Evolutionary conservation across 2,888 invertebrate species (phyloP).

Genomic region (Stenotaenia linearis): DNA sequence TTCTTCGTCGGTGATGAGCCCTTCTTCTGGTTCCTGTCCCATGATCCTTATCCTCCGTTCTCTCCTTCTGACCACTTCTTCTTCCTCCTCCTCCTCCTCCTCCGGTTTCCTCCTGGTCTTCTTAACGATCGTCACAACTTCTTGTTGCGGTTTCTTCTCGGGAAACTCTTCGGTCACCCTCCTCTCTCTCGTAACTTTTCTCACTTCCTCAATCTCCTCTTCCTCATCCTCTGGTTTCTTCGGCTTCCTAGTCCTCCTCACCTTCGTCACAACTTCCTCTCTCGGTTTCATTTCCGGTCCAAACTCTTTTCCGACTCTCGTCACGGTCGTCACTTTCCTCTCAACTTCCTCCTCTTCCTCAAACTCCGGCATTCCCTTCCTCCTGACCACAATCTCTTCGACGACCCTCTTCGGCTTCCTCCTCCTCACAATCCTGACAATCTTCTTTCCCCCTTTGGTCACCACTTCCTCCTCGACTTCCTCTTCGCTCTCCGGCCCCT

Average conservation of each 20-base stretch:
- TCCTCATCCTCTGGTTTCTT: not conserved
- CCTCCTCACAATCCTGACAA: not conserved
- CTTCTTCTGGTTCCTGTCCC: not conserved
- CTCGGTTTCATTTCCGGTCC: not conserved
- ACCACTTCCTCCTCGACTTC: not conserved
- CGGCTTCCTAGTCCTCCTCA: not conserved
- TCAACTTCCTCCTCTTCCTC: not conserved
- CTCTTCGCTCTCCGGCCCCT: not conserved
- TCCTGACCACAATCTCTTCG: not conserved
- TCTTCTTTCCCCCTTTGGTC: no score
- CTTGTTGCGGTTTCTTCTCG: no score
- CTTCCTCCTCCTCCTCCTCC: slow-evolving; percentile 28
- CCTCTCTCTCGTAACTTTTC: not conserved
- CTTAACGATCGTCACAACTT: not conserved
- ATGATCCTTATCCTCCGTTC: not conserved
- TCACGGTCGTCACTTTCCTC: no score
- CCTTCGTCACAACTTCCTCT: not conserved
- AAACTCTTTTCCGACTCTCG: not conserved
- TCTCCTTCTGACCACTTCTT: not conserved
- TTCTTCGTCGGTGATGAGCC: not conserved
- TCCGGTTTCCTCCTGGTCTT: slow-evolving; percentile 28
- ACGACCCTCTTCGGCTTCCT: not conserved
- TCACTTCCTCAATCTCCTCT: not conserved
- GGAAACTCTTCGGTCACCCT: not conserved
- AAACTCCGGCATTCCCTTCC: no score